phyloP scores from a whole-genome alignment of 2,113 vertebrate species.

The Suricata suricatta region DNA sequence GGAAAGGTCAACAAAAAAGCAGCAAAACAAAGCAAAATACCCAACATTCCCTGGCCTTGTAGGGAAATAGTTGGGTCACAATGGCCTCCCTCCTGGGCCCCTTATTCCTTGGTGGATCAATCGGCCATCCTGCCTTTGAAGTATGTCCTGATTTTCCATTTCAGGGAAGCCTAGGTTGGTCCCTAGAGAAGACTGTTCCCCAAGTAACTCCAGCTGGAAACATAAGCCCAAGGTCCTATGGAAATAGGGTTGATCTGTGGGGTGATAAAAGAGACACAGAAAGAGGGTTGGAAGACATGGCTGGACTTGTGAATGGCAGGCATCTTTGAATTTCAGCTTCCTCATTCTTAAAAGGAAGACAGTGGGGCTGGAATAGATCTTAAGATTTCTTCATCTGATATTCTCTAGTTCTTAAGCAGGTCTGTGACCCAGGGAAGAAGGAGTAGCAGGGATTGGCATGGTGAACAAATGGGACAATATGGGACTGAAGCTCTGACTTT shows the following conservation, averaged over 20 bases:
- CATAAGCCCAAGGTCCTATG: neutral
- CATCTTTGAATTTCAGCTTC: neutral
- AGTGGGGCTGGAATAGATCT: neutral
- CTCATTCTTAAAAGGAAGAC: neutral
- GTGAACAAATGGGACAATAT: neutral
- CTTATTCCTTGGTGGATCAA: neutral
- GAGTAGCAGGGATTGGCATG: no score
- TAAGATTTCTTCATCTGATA: neutral
- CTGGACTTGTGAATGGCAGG: neutral
- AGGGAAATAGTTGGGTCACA: neutral
- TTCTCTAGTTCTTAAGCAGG: neutral
- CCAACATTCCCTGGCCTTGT: neutral
- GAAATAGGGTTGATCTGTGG: neutral
- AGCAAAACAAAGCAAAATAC: constrained; percentile 38
- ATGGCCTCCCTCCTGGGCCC: neutral
- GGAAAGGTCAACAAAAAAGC: neutral
- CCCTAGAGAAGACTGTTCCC: neutral
- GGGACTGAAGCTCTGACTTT: neutral
- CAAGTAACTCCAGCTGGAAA: constrained; percentile 10
- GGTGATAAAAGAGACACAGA: neutral
- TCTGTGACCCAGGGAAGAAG: neutral
- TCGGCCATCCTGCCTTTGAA: neutral
- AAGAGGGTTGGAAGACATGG: neutral
- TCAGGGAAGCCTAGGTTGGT: constrained; percentile 6
- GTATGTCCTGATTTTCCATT: constrained; percentile 22